These are phyloP conservation scores for Icerya purchasi DNA, from an alignment of 2,888 invertebrate genomes.

Conservation along the genomic window DNA sequence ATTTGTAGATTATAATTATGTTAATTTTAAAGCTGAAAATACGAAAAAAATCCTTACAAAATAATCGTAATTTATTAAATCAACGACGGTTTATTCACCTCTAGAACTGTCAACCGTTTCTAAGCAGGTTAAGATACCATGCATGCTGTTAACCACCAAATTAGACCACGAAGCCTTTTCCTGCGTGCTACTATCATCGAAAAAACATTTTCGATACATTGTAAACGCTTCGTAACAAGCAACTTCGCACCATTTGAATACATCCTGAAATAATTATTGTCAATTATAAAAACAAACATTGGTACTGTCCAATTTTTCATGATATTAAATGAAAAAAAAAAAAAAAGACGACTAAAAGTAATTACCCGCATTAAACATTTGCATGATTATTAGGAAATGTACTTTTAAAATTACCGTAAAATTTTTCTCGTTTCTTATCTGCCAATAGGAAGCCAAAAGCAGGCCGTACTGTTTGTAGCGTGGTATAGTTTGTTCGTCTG, in stretches of 20 bases:
- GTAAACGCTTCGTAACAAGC: conserved; percentile 51
- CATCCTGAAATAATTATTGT: conserved; percentile 29
- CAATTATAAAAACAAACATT: conserved; percentile 1
- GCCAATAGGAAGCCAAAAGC: conserved; percentile 43
- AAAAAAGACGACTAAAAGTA: neutral
- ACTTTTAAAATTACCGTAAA: neutral
- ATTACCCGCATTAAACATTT: conserved; percentile 18
- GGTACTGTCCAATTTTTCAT: neutral
- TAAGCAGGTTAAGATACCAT: conserved; percentile 31
- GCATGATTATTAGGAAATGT: neutral
- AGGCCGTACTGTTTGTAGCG: conserved; percentile 29
- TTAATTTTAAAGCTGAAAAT: too few relatives aligned
- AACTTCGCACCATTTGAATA: conserved; percentile 54
- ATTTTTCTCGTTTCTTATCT: conserved; percentile 26
- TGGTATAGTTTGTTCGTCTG: conserved; percentile 13
- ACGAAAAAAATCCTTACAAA: too few relatives aligned
- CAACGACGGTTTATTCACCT: conserved; percentile 26
- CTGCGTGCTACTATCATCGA: conserved; percentile 25
- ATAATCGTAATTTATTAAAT: too few relatives aligned
- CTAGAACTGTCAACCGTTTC: conserved; percentile 32
- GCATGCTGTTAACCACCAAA: conserved; percentile 26
- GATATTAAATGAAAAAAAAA: too few relatives aligned
- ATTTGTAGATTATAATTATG: too few relatives aligned
- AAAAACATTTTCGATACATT: conserved; percentile 30
- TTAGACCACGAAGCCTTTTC: conserved; percentile 17